Base-by-base conservation (phyloP, 2,888 invertebrate genomes). In the Ornithoptera alexandrae region DNA sequence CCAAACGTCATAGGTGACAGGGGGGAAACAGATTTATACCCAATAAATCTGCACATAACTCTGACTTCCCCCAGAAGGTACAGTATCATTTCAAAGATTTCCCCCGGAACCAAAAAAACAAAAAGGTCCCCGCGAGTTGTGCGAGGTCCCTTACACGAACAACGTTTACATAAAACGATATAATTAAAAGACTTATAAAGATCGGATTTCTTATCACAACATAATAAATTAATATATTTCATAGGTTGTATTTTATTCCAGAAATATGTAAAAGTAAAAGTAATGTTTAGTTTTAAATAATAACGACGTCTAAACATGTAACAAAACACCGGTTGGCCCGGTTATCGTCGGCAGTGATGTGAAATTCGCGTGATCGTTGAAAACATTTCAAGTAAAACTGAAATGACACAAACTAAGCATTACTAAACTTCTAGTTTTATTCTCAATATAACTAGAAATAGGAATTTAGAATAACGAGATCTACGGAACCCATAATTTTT, bases 361-460 rank as follows among this genome's bases (percentile, higher is more conserved):
- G 58, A 64, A 59, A 60, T 65, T 68, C 53, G 68, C 68, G 68
- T 68, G 68, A 50, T n/a, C 18, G 24, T 15, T 12, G 39, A 53
- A 22, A 22, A 58, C 22, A 24, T 58, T 58, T 22, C 57, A 58
- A 22, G 6, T 57, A 57, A 22, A 30, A 2, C 20, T n/a, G 20
- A 22, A 20, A 57, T 24, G 22, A 58, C 57, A 58, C n/a, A 20
- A 20, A 58, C 24, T 53, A 18, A n/a, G n/a, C 8, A n/a, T 53
- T 53, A 53, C 53, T 53, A 7, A 53, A 18, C 6, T 53, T 18
- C 53, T 53, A 50, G 15, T 50, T 53, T 53, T 18, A 53, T 53
- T n/a, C 8, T 53, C 18, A 6, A 53, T n/a, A 53, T 0, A 18
- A n/a, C 53, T 53, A 53, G 53, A 53, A 53, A 53, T 18, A n/a